phyloP scores from a whole-genome alignment of 2,888 invertebrate species.

The Pristionchus arcanus region DNA sequence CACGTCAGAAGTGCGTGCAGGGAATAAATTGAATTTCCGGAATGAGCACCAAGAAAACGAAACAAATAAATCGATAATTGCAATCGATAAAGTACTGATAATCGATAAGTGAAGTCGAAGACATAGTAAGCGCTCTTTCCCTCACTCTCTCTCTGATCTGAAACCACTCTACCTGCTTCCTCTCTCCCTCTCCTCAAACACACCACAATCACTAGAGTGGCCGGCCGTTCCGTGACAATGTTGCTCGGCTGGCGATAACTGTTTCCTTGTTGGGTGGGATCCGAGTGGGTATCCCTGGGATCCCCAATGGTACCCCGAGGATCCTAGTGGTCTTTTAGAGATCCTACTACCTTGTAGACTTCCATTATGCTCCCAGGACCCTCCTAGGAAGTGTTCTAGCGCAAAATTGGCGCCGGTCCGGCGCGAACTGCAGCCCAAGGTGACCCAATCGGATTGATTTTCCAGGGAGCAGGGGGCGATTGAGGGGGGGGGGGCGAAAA shows the following conservation, averaged over 20 bases:
- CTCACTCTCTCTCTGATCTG: constrained; percentile 41
- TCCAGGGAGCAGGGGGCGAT: neutral
- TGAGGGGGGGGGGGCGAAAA: neutral
- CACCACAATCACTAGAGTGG: neutral
- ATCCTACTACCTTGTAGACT: too few species aligned
- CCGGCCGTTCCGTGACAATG: neutral
- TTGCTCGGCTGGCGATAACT: neutral
- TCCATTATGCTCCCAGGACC: too few species aligned
- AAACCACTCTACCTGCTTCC: constrained; percentile 23
- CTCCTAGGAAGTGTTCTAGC: too few species aligned
- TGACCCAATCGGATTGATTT: neutral
- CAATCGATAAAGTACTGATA: constrained; percentile 3
- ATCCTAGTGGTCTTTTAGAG: too few species aligned
- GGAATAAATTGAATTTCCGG: neutral
- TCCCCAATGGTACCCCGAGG: too few species aligned
- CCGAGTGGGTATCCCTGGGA: too few species aligned
- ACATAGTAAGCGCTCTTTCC: neutral
- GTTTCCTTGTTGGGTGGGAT: neutral
- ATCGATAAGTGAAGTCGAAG: constrained; percentile 1
- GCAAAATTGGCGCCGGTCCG: neutral
- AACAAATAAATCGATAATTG: neutral
- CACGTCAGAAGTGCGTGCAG: neutral
- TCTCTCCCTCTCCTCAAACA: constrained; percentile 40
- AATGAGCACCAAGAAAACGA: neutral
- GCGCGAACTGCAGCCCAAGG: neutral